These are phyloP conservation scores for Microhierax caerulescens DNA, from an alignment of 2,797 vertebrate species.

Conservation along the genomic window DNA sequence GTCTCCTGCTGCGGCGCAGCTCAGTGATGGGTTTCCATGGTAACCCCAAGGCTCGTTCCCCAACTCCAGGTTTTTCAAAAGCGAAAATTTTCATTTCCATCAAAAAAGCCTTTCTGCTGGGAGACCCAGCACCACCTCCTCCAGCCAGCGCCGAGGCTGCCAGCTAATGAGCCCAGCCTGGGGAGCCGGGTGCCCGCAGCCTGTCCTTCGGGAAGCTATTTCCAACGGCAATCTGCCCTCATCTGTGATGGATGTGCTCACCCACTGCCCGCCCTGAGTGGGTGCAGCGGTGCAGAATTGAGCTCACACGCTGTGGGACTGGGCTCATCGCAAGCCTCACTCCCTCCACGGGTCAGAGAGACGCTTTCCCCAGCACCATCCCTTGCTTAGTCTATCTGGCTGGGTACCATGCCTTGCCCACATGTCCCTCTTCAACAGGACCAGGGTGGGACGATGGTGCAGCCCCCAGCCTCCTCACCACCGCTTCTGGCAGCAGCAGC, in stretches of 20 bases:
- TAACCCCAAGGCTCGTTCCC: constrained; percentile 47
- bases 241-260: fast-evolving
- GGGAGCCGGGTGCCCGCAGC: not conserved
- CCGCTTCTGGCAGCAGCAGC: not conserved
- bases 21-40: constrained; percentile 61
- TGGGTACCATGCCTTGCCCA: fast-evolving
- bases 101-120: constrained; percentile 21
- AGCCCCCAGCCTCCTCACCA: not conserved
- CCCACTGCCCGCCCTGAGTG: fast-evolving
- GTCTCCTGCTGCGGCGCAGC: constrained; percentile 6
- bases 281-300: not conserved
- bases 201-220: not conserved
- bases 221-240: not conserved
- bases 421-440: not conserved
- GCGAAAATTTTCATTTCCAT: constrained; percentile 25
- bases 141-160: not conserved
- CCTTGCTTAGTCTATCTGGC: not conserved
- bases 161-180: not conserved
- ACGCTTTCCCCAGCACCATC: not conserved
- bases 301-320: fast-evolving
- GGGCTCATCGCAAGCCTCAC: fast-evolving
- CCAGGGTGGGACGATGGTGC: not conserved
- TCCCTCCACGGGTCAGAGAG: not conserved
- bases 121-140: not conserved
- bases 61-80: constrained; percentile 34